Conservation (phyloP, 2,113 vertebrate genomes). For the Boulengeromyrus knoepffleri region DNA sequence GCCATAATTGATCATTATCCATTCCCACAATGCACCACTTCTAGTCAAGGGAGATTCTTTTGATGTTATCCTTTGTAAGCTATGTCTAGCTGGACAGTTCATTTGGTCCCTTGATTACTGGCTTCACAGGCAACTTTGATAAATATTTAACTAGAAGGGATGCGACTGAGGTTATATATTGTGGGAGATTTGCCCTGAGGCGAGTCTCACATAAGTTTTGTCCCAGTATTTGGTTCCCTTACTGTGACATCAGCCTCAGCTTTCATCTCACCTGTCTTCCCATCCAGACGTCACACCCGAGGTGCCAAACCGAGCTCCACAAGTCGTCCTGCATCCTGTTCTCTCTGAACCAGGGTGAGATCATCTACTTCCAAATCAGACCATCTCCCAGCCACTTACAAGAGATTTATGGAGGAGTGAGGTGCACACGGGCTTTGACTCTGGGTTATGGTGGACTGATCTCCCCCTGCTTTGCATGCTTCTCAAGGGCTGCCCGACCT, state of each 20-base stretch:
- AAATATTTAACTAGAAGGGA: constrained; percentile 32
- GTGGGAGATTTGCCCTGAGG: background rate
- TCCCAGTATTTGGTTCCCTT: background rate
- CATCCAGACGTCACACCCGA: constrained; percentile 83
- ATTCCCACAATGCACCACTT: constrained; percentile 38
- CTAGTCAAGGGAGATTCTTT: constrained; percentile 35
- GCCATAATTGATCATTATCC: constrained; percentile 37
- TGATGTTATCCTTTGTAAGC: constrained; percentile 40
- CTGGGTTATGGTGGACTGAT: background rate
- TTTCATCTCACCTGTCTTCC: background rate
- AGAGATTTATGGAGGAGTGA: background rate
- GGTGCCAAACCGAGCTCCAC: constrained; percentile 79
- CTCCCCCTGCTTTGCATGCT: background rate
- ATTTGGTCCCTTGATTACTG: constrained; percentile 20
- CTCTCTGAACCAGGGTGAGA: constrained; percentile 87
- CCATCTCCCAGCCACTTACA: background rate
- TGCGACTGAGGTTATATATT: constrained; percentile 15
- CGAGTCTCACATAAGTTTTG: background rate
- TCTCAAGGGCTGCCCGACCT: background rate
- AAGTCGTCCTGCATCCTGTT: constrained; percentile 91
- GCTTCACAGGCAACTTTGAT: constrained; percentile 31
- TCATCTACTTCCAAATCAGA: background rate
- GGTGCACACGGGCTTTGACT: background rate
- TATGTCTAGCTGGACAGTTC: constrained; percentile 35
- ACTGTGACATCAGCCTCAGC: background rate